Evolutionary conservation across 2,797 vertebrate species (phyloP), one percentile per base, ranked within the genome.

Genomic region (Streptopelia turtur): DNA sequence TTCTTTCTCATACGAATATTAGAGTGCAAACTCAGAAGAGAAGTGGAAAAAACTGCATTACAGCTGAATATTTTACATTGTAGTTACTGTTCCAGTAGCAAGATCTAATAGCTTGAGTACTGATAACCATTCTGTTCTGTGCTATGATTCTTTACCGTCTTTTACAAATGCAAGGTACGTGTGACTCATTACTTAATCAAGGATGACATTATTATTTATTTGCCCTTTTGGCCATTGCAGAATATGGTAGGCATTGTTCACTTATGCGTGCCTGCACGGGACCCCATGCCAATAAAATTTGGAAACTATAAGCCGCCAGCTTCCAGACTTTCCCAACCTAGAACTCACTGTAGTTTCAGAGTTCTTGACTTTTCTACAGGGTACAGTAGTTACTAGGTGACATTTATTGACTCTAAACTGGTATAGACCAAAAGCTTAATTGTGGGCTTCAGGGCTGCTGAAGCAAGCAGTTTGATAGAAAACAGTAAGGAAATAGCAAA

Each of bases 1-100:
- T 95, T 94, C 50, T 60, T 70, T 83, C 41, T 96, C 57, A 31
- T 55, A 11, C 59, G 30, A 91, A 69, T 89, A 75, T 81, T 39
- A 45, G 35, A 5, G 3, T 78, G 53, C 55, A 78, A 87, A 61
- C 37, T 83, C 1, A 1, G 22, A 4, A 84, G 39, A 64, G 14
- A 56, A 45, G 14, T 60, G 56, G 27, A 52, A 87, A 74, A 92
- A 93, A 50, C 17, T 8, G 3, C 47, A 69, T 10, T 52, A 57
- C 45, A 71, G 15, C 25, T 65, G 35, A 85, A 49, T 57, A 24
- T 87, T 89, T 96, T 55, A 65, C 31, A 28, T 75, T 86, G 35
- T 23, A 71, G 25, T 64, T 94, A 75, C 56, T 69, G 37, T 83
- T 93, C 92, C 69, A n/a, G 50, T 65, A 75, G 84, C 68, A 91